A percentile compares a stretch with the other conserved stretches of the same genome.
Evolutionary conservation across 2,888 invertebrate species (phyloP).

Genomic region (Polydrusus pterygomalis): DNA sequence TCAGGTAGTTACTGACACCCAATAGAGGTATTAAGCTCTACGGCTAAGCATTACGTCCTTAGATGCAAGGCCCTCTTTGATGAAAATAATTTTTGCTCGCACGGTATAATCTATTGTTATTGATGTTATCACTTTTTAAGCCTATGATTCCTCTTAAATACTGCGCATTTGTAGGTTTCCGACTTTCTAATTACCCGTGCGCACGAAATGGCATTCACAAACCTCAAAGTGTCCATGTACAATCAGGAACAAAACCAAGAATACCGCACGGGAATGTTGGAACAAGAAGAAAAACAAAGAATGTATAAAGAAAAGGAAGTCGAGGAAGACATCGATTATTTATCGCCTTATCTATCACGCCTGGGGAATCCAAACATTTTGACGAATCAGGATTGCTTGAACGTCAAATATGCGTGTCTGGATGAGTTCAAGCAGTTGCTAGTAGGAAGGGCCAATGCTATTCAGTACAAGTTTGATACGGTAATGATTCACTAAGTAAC

Average conservation of each 20-base stretch:
- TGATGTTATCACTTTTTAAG: too few species aligned
- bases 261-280: conserved; percentile 72
- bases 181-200: conserved; percentile 72
- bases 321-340: conserved; percentile 78
- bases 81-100: too few species aligned
- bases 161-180: conserved; percentile 64
- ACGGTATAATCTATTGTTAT: too few species aligned
- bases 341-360: conserved; percentile 79
- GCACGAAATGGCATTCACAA: conserved; percentile 72
- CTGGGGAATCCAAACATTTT: conserved; percentile 74
- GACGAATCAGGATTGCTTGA: conserved; percentile 69
- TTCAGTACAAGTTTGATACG: conserved; percentile 80
- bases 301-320: conserved; percentile 76
- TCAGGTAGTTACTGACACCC: too few species aligned
- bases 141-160: too few species aligned
- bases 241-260: conserved; percentile 75
- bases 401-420: conserved; percentile 77
- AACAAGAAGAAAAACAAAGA: conserved; percentile 74
- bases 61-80: too few species aligned
- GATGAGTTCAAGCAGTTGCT: conserved; percentile 80
- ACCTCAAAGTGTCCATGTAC: conserved; percentile 74
- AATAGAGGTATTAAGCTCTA: too few species aligned
- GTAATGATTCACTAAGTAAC: conserved; percentile 65
- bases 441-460: conserved; percentile 77
- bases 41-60: too few species aligned